Base-by-base conservation (phyloP, 2,888 invertebrate genomes). In the Dendrolimus houi region DNA sequence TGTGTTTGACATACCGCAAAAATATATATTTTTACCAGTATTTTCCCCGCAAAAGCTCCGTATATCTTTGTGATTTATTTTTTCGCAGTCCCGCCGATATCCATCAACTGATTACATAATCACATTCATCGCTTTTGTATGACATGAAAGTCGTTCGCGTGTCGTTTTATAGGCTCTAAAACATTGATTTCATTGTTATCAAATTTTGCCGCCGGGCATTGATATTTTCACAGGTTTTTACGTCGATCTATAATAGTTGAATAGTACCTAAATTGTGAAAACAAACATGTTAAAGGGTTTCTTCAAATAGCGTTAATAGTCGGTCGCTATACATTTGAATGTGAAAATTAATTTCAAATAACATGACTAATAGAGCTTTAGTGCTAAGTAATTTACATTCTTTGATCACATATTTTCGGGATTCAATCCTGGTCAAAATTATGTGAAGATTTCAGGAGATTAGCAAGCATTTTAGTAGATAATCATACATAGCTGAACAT, bases 101-200 rank as follows among this genome's bases (percentile, higher is more conserved):
- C 53, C 56, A 56, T 56, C 53, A 56, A 41, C 56, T 56, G 56
- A 56, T 56, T 56, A 56, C 53, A 41, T 41, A 53, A 56, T 56
- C 40, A 14, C 52, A 40, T 56, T 56, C 56, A 56, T 56, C 41
- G 17, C 8, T n/a, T 12, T 8, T 13, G 47, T 53, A 17, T 56
- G 6, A 41, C 41, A 41, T 55, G 13, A 40, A 13, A 56, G 52
- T 41, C 56, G 13, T 56, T 56, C 41, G 12, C 55, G 14, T 55
- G 8, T 17, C 17, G 29, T 56, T 58, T 54, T 56, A 58, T 55
- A 55, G 47, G 29, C 53, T 47, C 57, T 58, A 58, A 58, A 58
- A 29, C 53, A 56, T 52, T 41, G 54, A 42, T 58, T 58, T 55
- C 54, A 58, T 58, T 52, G 55, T 54, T 55, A 55, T 58, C 55